Base-by-base conservation (phyloP, 2,797 vertebrate species). In the Euphonia xanthogaster region DNA sequence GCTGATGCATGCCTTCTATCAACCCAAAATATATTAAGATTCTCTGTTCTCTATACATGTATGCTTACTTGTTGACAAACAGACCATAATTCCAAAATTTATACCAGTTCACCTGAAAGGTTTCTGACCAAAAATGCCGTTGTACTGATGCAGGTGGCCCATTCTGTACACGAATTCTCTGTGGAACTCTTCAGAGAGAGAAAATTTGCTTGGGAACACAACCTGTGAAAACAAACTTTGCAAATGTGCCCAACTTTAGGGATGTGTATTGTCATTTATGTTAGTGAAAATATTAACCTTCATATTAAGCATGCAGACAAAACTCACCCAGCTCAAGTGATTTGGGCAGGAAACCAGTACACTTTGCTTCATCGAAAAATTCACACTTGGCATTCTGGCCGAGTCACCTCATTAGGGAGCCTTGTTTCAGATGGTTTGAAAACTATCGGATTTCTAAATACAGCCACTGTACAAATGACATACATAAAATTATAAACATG, bases 31-130 rank as follows among this genome's bases (percentile, higher is more conserved):
- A 70, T 14, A 76, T 47, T 93, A 47, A 93, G 72, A 80, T 93
- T 78, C 79, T 88, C 37, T 87, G 60, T 91, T 92, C 61, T 83
- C 53, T 71, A 1, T 45, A 57, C 28, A 40, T 18, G 12, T 58
- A 48, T 88, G 63, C 37, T 70, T 85, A 19, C 66, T 88, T 93
- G 51, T 94, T 92, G 60, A 86, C 91, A 75, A 81, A 25, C n/a
- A 93, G 55, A 74, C 48, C 50, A 2, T 91, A 71, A 28, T 91
- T 93, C 48, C 55, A 86, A 50, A 96, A 50, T 61, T 92, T 62
- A 67, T 90, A 50, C 50, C 45, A 63, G 27, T 57, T 83, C 47
- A 58, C 79, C 19, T 77, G 79, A 63, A 86, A 75, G 44, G 39
- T 58, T 93, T 75, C 48, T 70, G 40, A 81, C 57, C 53, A 65